Evolutionary conservation across 2,113 vertebrate genomes (phyloP).

Genomic region (Myotis brandtii): DNA sequence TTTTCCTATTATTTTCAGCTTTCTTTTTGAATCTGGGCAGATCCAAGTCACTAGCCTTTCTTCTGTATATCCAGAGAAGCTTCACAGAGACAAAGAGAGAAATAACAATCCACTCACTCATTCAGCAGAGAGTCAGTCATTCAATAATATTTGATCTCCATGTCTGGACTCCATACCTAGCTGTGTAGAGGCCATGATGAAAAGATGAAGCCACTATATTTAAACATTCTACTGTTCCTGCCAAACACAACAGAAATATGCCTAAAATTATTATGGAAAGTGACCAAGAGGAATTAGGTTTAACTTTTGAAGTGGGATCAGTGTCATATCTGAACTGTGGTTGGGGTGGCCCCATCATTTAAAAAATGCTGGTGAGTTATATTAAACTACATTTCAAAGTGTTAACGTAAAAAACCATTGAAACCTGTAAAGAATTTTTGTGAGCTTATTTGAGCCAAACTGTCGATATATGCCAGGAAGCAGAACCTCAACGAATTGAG

Average conservation of each 20-base stretch:
- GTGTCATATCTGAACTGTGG: not conserved
- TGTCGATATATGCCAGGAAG: too few relatives aligned
- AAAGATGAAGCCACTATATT: not conserved
- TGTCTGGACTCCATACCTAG: not conserved
- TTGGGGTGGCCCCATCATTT: not conserved
- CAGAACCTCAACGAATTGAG: too few relatives aligned
- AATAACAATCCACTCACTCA: not conserved
- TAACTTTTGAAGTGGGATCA: not conserved
- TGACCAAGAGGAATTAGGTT: not conserved
- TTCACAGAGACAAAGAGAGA: not conserved
- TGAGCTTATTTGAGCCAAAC: too few relatives aligned
- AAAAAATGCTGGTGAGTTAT: constrained; percentile 11
- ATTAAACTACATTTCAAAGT: not conserved
- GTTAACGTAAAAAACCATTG: too few relatives aligned
- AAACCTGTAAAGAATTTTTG: too few relatives aligned
- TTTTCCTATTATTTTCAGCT: constrained; percentile 1
- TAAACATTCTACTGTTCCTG: not conserved
- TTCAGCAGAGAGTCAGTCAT: not conserved
- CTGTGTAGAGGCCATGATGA: not conserved
- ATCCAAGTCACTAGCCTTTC: not conserved
- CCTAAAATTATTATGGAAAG: not conserved
- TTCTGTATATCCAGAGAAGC: not conserved
- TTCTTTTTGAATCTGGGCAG: constrained; percentile 25
- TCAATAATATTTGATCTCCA: not conserved
- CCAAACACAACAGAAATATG: not conserved